Conservation (phyloP, 2,888 invertebrate genomes). For the Antheraea assamensis region DNA sequence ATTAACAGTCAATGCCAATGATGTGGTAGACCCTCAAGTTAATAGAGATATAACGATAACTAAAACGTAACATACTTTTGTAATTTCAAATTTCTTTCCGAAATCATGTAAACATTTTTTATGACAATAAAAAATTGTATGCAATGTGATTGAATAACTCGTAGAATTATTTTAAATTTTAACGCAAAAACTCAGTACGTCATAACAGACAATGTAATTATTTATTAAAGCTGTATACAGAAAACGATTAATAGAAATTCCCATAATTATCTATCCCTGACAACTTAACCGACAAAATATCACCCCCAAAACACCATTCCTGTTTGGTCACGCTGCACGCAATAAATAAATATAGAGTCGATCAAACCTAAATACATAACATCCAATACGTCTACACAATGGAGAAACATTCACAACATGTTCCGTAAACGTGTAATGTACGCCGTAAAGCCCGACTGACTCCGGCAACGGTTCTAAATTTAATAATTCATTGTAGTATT, state of each 20-base stretch:
- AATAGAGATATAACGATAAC: too few species aligned
- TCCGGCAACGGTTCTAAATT: constrained; percentile 54
- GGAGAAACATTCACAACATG: background rate
- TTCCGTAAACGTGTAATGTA: constrained; percentile 3
- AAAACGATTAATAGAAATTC: constrained; percentile 10
- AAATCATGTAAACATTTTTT: too few species aligned
- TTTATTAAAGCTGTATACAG: background rate
- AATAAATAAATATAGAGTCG: constrained; percentile 2
- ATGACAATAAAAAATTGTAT: too few species aligned
- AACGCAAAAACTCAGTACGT: background rate
- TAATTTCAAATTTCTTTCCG: too few species aligned
- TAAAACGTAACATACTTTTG: too few species aligned
- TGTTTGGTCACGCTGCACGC: constrained; percentile 12
- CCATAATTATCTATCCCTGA: constrained; percentile 11
- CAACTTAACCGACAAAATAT: constrained; percentile 17
- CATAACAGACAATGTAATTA: background rate
- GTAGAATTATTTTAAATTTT: too few species aligned
- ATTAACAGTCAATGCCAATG: too few species aligned
- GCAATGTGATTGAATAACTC: too few species aligned
- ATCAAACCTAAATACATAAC: background rate
- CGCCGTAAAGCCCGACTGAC: constrained; percentile 11
- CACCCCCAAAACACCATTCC: constrained; percentile 19
- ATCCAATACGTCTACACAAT: background rate
- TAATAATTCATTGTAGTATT: constrained; percentile 79
- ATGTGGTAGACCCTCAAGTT: too few species aligned